Evolutionary conservation across 2,113 vertebrate species (phyloP).

Genomic region (Indicator maculatus): DNA sequence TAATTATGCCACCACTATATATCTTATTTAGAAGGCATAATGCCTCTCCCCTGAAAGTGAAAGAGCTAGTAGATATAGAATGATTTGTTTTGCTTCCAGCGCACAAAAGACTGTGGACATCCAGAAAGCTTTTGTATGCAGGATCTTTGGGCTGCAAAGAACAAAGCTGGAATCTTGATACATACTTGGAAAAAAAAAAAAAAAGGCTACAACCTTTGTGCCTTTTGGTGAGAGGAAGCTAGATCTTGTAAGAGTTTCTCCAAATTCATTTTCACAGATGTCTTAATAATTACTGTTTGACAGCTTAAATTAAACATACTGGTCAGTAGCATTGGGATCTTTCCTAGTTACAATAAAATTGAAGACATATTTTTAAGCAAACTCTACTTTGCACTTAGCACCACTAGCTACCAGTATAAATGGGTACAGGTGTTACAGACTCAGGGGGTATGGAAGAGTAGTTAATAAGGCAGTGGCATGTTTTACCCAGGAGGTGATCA

Average conservation of each 20-base stretch:
- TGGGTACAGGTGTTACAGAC: background rate
- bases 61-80: background rate
- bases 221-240: background rate
- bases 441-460: background rate
- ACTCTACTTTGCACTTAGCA: background rate
- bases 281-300: constrained; percentile 54
- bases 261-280: constrained; percentile 50
- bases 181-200: background rate
- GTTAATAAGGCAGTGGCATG: background rate
- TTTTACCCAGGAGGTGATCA: background rate
- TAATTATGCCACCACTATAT: constrained; percentile 57
- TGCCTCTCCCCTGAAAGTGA: background rate
- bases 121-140: constrained; percentile 22
- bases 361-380: constrained; percentile 21
- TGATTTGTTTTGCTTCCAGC: background rate
- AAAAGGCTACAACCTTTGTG: background rate
- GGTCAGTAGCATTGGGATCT: constrained; percentile 1
- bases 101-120: background rate
- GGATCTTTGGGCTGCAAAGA: constrained; percentile 2
- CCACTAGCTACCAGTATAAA: background rate
- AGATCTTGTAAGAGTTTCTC: background rate
- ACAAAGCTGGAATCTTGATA: background rate
- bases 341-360: constrained; percentile 29
- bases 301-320: constrained; percentile 51
- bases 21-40: constrained; percentile 51